phyloP scores from a whole-genome alignment of 2,797 vertebrate species.

The Diceros bicornis region DNA sequence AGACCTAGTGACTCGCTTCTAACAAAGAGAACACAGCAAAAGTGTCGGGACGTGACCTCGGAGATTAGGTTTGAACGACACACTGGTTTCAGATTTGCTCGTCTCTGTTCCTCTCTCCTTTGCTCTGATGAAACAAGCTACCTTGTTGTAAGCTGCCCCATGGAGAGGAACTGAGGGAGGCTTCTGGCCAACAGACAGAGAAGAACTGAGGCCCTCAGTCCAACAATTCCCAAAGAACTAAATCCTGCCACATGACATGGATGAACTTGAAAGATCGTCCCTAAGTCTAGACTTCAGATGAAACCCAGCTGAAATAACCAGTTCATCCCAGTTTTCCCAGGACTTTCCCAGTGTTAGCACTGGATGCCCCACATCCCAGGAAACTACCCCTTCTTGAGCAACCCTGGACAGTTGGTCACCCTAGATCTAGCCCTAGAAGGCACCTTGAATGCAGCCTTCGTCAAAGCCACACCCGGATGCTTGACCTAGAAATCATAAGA shows the following conservation, averaged over 20 bases:
- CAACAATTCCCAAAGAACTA: neutral
- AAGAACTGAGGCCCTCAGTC: neutral
- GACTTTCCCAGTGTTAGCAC: neutral
- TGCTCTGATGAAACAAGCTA: neutral
- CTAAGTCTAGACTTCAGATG: neutral
- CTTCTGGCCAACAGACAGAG: neutral
- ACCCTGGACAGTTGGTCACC: neutral
- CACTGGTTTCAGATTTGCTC: neutral
- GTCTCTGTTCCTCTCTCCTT: neutral
- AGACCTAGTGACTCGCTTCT: neutral
- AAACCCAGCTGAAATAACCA: neutral
- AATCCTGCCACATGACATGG: neutral
- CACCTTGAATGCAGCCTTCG: neutral
- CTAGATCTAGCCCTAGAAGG: neutral
- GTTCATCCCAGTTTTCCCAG: neutral
- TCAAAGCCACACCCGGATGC: neutral
- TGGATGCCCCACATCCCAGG: neutral
- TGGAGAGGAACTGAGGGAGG: neutral
- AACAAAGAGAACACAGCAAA: neutral
- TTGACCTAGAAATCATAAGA: neutral
- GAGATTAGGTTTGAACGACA: neutral
- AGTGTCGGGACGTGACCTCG: neutral
- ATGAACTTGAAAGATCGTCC: neutral
- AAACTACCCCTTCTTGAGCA: neutral
- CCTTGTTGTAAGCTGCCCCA: neutral